Base-by-base conservation (phyloP, 1,140 invertebrate genomes). In the Riptortus pedestris region DNA sequence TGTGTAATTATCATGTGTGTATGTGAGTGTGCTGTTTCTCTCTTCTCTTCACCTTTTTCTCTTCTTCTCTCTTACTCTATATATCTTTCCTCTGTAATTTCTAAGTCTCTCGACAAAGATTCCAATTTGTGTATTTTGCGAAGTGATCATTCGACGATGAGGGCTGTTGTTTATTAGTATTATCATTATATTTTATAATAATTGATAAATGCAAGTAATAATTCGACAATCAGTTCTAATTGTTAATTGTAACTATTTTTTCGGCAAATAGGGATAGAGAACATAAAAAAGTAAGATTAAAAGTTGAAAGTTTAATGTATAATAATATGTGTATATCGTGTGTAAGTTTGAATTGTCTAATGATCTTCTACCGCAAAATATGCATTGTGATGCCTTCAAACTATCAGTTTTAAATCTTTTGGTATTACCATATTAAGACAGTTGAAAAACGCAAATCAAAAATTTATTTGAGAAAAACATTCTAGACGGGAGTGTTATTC, bases 171-270 rank as follows among this genome's bases (percentile, higher is more conserved):
- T 33, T 38, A 57, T n/a, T n/a, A n/a, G n/a, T n/a, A n/a, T 52
- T 63, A 28, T 51, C 33, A 18, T 57, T 55, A 64, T 64, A 64
- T 64, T 64, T 64, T 64, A 31, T 64, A 64, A 64, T 64, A 64
- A 62, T 57, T 64, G 52, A 55, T 24, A 33, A 59, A 60, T 33
- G 27, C 38, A 52, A 65, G 64, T 65, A 65, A 65, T 65, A 65
- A 65, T 60, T 60, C 59, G 64, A 65, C 64, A 65, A 65, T 65
- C 64, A 65, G 64, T 65, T 65, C 18, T 51, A 27, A 62, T 51
- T 33, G 31, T 43, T 43, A 43, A 60, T 60, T 45, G n/a, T 60
- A 24, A 45, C 59, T 45, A 43, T 59, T 38, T 64, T 64, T 64
- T 59, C 29, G 63, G 63, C 55, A 59, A 28, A 3, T 63, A 63